Base-by-base conservation (phyloP, 2,797 vertebrate species). In the Acrocephalus scirpaceus region DNA sequence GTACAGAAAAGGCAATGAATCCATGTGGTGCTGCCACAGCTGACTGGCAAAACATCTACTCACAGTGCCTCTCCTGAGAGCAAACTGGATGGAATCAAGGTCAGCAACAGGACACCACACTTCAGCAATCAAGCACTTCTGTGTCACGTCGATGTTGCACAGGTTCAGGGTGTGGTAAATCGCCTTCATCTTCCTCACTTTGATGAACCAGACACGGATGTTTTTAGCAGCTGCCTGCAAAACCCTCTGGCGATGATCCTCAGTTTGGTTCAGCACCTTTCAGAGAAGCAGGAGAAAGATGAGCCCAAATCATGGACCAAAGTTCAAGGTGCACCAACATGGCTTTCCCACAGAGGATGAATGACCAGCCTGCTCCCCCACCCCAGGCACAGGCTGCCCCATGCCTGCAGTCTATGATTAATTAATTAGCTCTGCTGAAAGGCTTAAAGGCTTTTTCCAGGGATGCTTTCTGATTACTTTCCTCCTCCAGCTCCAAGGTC, bases 111-210 rank as follows among this genome's bases (percentile, higher is more conserved):
- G 99, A 95, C 99, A 99, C 99, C 99, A 99, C 86, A 99, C 99
- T 95, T 99, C 99, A 2, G 99, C 99, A 57, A 99, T 99, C 97
- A 99, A 98, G 97, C 99, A 99, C 97, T 99, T 99, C 98, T 99
- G 99, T 1, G 99, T 99, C 95, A 99, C 99, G 0, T 99, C 99
- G 7, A 99, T 99, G 97, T 99, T 99, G 98, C 99, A 99, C 84
- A 99, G 98, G 96, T 99, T 99, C 71, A 99, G 98, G 25, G 99
- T 99, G 93, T 99, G 99, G 98, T 99, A 99, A 97, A 99, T 99
- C 38, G 99, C 99, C 98, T 99, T 99, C 99, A 99, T 99, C 98
- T 99, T 99, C 94, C 99, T 97, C 72, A 99, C 99, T 86, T 99
- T 99, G 97, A 99, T 99, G 98, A 99, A 99, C 99, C 99, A 99